Evolutionary conservation across 2,113 vertebrate species (phyloP), one percentile per base, ranked within the genome.

Genomic region (Struthio camelus): DNA sequence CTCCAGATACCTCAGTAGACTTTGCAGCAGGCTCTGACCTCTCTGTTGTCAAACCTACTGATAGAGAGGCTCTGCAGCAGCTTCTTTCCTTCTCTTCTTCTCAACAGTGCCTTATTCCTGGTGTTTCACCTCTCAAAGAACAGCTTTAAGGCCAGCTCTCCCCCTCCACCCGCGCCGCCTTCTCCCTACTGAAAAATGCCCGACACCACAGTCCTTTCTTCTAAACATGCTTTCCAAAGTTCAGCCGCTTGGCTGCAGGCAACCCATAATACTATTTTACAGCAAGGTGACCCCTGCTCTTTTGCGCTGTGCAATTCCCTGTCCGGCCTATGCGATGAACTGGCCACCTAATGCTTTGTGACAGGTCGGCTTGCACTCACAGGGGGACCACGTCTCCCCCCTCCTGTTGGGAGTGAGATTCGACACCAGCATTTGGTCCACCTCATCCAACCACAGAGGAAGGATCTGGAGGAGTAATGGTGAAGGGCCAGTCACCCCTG

Each of bases 271-370:
- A 40, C n/a, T 81, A 3, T 86, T 85, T 78, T 30, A 34, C 73
- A 85, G 86, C 93, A 90, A 91, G 95, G 79, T 96, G 94, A 90
- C 65, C 94, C 58, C 85, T 93, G 96, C 93, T 91, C 89, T 80
- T 85, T 71, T 56, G 66, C 0, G 23, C 94, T 73, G 82, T 61
- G 93, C 94, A 71, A 27, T 16, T 44, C 77, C 71, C 61, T 75
- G 96, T 83, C 96, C 65, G 0, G 64, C 70, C 0, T 0, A 71
- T 53, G 53, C 9, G 19, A 77, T 0, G 46, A 71, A 50, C 22
- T 0, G 1, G 48, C 23, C 20, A 17, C 42, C 30, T 89, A 96
- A 94, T 2, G 1, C 4, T 2, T 38, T 80, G 42, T 51, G 89
- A 94, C 96, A 94, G 82, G 30, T n/a, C 1, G 3, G 22, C 66